phyloP scores from a whole-genome alignment of 2,113 vertebrate species.

The Pseudonaja textilis region DNA sequence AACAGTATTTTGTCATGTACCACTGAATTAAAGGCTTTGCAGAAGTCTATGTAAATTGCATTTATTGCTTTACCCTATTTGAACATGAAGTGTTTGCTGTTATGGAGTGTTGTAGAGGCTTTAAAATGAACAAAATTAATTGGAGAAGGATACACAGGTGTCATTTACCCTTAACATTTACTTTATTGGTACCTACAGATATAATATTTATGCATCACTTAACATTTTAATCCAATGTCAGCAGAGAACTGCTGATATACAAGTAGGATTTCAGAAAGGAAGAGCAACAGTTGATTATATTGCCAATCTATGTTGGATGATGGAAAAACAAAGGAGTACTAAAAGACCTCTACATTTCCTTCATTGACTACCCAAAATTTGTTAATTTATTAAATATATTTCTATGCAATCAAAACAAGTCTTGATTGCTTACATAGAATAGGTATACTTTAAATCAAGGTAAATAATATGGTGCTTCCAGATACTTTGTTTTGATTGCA shows the following conservation, averaged over 20 bases:
- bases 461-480: background rate
- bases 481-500: background rate
- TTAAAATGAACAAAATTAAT: background rate
- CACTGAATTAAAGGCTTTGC: too few relatives aligned
- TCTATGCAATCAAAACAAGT: background rate
- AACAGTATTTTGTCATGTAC: too few relatives aligned
- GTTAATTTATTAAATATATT: background rate
- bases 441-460: background rate
- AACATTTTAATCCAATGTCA: background rate
- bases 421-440: background rate
- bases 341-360: background rate
- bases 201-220: background rate
- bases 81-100: background rate
- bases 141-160: background rate
- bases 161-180: background rate
- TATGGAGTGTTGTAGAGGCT: background rate
- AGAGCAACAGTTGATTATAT: background rate
- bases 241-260: background rate
- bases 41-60: too few relatives aligned
- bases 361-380: background rate
- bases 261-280: background rate
- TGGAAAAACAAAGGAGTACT: background rate
- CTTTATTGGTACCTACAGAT: background rate
- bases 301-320: background rate
- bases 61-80: too few relatives aligned